These are phyloP conservation scores for Diarsia mendica DNA, from an alignment of 2,888 invertebrate genomes.

Conservation along the genomic window DNA sequence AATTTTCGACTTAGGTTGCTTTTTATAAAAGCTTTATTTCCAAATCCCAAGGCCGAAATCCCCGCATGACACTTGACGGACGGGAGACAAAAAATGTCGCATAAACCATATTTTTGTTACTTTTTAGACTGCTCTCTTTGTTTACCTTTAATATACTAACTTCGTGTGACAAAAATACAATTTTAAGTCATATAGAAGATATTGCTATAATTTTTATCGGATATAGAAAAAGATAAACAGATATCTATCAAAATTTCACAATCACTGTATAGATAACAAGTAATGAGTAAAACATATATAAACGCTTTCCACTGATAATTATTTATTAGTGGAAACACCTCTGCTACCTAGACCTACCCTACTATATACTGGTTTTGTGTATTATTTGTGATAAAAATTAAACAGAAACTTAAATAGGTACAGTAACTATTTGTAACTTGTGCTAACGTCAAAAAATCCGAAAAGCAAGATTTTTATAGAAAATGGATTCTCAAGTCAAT, in stretches of 20 bases:
- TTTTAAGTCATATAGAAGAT: conserved; percentile 2
- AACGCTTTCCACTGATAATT: conserved; percentile 28
- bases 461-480: not conserved
- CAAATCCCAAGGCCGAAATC: conserved; percentile 51
- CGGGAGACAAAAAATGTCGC: conserved; percentile 49
- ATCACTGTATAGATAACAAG: conserved; percentile 41
- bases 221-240: conserved; percentile 27
- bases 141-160: conserved; percentile 28
- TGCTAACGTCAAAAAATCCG: not conserved
- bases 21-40: conserved; percentile 21
- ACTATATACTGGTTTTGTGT: conserved; percentile 6
- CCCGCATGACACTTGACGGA: conserved; percentile 60
- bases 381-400: conserved; percentile 18
- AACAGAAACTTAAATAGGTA: not conserved
- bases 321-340: conserved; percentile 25
- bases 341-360: conserved; percentile 3
- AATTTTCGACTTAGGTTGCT: conserved; percentile 23
- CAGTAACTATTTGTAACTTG: not conserved
- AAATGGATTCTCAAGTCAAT: conserved; percentile 1
- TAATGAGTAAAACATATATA: conserved; percentile 45
- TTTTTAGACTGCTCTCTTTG: conserved; percentile 7
- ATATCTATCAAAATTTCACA: conserved; percentile 35
- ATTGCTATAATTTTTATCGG: conserved; percentile 25
- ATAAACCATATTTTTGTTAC: conserved; percentile 35
- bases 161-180: conserved; percentile 1